Evolutionary conservation across 1,140 invertebrate genomes (phyloP).

Genomic region (Megalonaias nervosa): DNA sequence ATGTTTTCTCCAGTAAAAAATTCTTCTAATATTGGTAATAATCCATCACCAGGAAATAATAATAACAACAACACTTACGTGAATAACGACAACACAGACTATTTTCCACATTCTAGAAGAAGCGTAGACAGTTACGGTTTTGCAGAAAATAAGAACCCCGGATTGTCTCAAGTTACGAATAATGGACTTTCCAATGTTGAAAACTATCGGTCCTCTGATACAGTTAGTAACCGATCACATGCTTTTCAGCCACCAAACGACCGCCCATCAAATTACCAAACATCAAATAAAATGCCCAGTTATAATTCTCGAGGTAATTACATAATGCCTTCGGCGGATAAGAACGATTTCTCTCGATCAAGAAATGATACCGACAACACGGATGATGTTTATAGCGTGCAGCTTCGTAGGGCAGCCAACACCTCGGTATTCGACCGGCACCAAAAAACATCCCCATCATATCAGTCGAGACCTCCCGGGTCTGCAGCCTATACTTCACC

Average conservation of each 20-base stretch:
- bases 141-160: background rate
- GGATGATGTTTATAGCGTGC: slow-evolving; percentile 29
- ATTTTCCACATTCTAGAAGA: background rate
- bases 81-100: background rate
- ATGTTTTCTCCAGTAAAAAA: background rate
- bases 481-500: background rate
- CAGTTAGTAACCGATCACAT: slow-evolving; percentile 2
- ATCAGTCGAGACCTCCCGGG: slow-evolving; percentile 8
- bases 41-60: background rate
- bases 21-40: background rate
- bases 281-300: slow-evolving; percentile 2
- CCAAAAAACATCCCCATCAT: slow-evolving; percentile 7
- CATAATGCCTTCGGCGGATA: background rate
- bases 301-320: slow-evolving; percentile 11
- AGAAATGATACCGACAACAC: slow-evolving; percentile 6
- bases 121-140: background rate
- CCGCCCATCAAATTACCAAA: background rate
- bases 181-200: background rate
- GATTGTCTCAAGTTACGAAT: background rate
- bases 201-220: background rate
- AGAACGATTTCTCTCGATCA: background rate
- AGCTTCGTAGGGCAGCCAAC: slow-evolving; percentile 24
- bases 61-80: slow-evolving; percentile 1
- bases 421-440: slow-evolving; percentile 8
- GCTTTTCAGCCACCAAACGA: slow-evolving; percentile 17